phyloP scores from a whole-genome alignment of 2,113 vertebrate species.

The Carlito syrichta region DNA sequence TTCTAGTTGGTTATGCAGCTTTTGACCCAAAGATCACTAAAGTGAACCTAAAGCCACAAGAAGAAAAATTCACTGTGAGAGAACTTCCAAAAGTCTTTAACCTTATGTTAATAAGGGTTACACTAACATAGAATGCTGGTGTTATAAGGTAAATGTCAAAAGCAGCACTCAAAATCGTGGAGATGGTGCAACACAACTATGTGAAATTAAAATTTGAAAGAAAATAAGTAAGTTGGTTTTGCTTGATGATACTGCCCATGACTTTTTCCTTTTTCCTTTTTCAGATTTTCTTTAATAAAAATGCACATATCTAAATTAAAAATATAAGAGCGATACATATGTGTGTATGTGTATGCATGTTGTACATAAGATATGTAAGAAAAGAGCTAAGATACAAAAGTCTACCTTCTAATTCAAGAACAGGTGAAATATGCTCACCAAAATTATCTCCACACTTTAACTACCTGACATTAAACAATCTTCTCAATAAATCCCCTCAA shows the following conservation, averaged over 20 bases:
- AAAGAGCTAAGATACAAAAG: neutral
- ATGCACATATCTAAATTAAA: neutral
- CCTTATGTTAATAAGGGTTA: neutral
- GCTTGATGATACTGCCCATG: neutral
- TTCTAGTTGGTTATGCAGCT: neutral
- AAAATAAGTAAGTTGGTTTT: neutral
- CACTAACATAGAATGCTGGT: neutral
- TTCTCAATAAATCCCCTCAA: no score
- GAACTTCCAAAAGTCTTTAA: neutral
- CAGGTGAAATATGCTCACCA: neutral
- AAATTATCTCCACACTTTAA: slow-evolving; percentile 1
- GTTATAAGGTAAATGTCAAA: neutral
- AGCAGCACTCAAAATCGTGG: neutral
- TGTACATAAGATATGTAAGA: neutral
- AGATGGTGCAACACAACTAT: neutral
- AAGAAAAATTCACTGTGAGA: neutral
- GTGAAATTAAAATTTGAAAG: neutral
- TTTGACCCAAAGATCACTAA: neutral
- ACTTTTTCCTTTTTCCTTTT: neutral
- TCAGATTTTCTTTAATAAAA: neutral
- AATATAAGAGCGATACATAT: neutral
- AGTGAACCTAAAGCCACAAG: neutral
- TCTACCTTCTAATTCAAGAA: neutral
- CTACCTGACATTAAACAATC: neutral
- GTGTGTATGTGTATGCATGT: neutral